A percentile compares a stretch with the other conserved stretches of the same genome.
Conservation (phyloP, 2,113 vertebrate species). For the Plotosus lineatus region DNA sequence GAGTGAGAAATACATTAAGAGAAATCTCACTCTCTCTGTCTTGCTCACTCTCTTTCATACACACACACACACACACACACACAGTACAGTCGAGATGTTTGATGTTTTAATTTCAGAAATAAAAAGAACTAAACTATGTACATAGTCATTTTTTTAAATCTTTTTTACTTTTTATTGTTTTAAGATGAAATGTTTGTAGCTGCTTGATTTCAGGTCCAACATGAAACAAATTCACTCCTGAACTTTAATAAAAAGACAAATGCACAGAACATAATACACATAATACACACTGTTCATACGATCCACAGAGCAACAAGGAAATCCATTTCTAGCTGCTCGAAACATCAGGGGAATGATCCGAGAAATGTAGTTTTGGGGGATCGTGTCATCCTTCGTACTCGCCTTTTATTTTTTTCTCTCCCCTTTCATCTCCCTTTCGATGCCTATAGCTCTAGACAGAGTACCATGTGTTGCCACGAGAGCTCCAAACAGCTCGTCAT, state of each 20-base stretch:
- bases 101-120: neutral
- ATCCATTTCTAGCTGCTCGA: neutral
- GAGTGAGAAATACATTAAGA: neutral
- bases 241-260: neutral
- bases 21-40: neutral
- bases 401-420: neutral
- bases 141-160: neutral
- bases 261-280: neutral
- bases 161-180: neutral
- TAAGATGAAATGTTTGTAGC: neutral
- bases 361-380: neutral
- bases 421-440: slow-evolving; percentile 12
- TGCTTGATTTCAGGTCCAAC: neutral
- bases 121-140: neutral
- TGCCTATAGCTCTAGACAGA: neutral
- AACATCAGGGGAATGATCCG: neutral
- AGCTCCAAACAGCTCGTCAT: neutral
- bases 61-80: neutral
- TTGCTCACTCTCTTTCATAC: neutral
- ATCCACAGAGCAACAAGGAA: neutral
- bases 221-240: neutral
- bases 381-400: neutral
- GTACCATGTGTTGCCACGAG: neutral
- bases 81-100: neutral
- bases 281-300: neutral